Evolutionary conservation across 2,888 invertebrate genomes (phyloP).

Genomic region (Sipha maydis): DNA sequence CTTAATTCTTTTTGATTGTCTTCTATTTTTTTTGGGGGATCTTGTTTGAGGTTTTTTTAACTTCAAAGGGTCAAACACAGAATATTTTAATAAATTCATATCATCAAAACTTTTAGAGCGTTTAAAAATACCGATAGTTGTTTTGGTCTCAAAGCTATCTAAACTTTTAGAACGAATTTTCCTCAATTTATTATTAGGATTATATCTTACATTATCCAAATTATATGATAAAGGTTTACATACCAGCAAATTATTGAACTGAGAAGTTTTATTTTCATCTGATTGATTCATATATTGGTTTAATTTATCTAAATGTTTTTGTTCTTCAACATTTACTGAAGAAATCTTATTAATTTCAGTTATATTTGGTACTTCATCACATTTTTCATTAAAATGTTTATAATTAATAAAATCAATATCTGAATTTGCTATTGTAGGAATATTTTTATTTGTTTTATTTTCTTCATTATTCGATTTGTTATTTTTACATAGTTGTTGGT

Average conservation of each 20-base stretch:
- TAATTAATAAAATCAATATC: neutral
- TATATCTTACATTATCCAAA: neutral
- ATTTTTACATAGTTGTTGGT: neutral
- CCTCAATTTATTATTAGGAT: neutral
- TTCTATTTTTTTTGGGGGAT: conserved; percentile 6
- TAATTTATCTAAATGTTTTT: neutral
- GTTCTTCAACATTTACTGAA: neutral
- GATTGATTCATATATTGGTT: neutral
- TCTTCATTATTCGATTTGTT: neutral
- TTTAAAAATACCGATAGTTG: conserved; percentile 6
- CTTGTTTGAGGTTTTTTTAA: neutral
- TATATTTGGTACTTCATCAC: neutral
- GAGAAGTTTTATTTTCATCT: neutral
- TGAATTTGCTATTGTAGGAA: neutral
- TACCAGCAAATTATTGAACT: neutral
- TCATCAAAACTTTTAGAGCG: conserved; percentile 19
- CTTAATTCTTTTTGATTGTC: conserved; percentile 55
- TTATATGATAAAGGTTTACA: neutral
- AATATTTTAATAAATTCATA: neutral
- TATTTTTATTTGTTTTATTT: neutral
- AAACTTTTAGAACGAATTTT: conserved; percentile 50
- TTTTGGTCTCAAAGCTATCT: neutral
- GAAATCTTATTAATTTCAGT: neutral
- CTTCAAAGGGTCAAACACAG: neutral
- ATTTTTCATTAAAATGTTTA: neutral